Conservation (phyloP, 2,113 vertebrate species). For the Fregata magnificens region DNA sequence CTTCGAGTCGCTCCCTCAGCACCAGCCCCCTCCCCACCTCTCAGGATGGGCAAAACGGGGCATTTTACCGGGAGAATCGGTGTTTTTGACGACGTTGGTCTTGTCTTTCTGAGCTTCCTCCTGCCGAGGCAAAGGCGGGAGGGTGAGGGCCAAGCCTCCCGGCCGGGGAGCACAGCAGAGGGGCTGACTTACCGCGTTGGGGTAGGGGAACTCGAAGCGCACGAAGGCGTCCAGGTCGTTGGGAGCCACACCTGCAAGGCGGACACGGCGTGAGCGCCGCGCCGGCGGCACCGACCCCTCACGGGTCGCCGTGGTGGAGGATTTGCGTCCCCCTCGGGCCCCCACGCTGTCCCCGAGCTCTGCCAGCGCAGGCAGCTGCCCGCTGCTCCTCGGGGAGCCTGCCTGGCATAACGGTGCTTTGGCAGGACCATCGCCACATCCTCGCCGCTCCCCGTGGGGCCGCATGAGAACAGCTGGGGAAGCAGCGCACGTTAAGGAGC, state of each 20-base stretch:
- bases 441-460: too few relatives aligned
- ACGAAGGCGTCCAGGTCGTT: conserved; percentile 87
- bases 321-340: too few relatives aligned
- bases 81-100: conserved; percentile 82
- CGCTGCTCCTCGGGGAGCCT: too few relatives aligned
- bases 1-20: not conserved
- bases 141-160: not conserved
- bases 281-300: not conserved
- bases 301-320: too few relatives aligned
- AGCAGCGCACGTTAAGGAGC: not conserved
- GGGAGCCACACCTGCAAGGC: conserved; percentile 76
- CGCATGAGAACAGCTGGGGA: not conserved
- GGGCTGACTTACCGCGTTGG: conserved; percentile 76
- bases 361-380: too few relatives aligned
- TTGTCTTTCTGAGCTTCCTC: conserved; percentile 92
- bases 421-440: too few relatives aligned
- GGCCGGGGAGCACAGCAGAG: not conserved
- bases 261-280: not conserved
- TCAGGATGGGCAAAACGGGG: not conserved
- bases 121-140: conserved; percentile 45
- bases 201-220: conserved; percentile 91
- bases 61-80: conserved; percentile 79
- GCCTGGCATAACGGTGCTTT: too few relatives aligned
- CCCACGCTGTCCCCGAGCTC: too few relatives aligned
- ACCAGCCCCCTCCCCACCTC: fast-evolving